Percentiles rank a stretch among this genome's conserved stretches.
These are phyloP conservation scores for Drosophila meridiana DNA, from an alignment of 2,888 invertebrate species.

Conservation along the genomic window DNA sequence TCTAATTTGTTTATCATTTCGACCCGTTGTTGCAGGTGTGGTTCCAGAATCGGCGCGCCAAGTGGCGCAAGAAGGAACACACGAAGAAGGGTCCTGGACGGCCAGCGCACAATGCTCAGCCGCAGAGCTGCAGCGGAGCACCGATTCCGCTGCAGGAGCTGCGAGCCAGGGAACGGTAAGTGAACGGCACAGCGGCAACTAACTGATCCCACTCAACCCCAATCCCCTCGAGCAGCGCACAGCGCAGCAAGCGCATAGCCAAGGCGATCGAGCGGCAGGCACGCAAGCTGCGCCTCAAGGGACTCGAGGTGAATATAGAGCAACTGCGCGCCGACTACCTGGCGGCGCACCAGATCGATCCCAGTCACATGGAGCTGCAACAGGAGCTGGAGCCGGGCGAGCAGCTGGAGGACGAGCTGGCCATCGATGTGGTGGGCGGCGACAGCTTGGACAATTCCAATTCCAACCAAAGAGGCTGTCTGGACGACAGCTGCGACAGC, in stretches of 20 bases:
- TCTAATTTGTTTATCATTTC: not conserved
- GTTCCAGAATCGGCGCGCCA: constrained; percentile 99
- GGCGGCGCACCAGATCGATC: constrained; percentile 82
- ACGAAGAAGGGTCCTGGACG: constrained; percentile 98
- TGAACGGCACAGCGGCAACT: constrained; percentile 6
- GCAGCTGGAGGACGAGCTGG: constrained; percentile 87
- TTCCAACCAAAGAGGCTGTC: constrained; percentile 49
- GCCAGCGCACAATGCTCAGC: constrained; percentile 98
- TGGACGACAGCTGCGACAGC: constrained; percentile 37
- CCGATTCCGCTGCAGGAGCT: constrained; percentile 96
- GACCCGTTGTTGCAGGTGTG: constrained; percentile 90
- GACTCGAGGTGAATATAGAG: constrained; percentile 93
- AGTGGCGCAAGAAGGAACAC: constrained; percentile 99
- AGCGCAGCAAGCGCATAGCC: constrained; percentile 93
- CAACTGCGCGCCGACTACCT: constrained; percentile 92
- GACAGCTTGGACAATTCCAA: constrained; percentile 86
- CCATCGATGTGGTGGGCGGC: constrained; percentile 92
- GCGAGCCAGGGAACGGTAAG: constrained; percentile 91
- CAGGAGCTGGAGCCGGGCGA: constrained; percentile 82
- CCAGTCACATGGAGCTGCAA: constrained; percentile 78
- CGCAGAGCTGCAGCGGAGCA: constrained; percentile 97
- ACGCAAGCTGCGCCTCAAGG: constrained; percentile 94
- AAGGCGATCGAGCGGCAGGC: constrained; percentile 96
- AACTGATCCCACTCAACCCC: not conserved
- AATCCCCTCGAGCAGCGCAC: constrained; percentile 86